Evolutionary conservation across 2,888 invertebrate genomes (phyloP).

Genomic region (Caenorhabditis sinica): DNA sequence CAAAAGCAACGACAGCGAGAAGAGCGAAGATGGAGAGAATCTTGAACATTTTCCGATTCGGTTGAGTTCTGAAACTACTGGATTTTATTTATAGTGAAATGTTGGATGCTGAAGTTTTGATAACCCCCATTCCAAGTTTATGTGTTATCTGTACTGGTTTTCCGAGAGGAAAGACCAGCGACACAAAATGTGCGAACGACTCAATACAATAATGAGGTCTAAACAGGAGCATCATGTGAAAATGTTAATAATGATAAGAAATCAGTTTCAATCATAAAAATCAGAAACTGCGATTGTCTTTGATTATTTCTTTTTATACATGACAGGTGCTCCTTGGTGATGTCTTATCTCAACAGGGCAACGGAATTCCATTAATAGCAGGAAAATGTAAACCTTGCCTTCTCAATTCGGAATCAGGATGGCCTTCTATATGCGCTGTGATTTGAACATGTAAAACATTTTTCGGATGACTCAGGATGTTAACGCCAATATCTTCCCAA

Average conservation of each 20-base stretch:
- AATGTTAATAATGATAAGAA: neutral
- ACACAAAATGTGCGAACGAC: neutral
- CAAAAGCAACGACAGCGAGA: constrained; percentile 19
- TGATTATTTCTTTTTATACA: too few species aligned
- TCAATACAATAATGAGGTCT: too few species aligned
- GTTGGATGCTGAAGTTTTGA: constrained; percentile 22
- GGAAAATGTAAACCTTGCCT: too few species aligned
- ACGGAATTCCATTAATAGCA: too few species aligned
- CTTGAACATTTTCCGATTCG: constrained; percentile 26
- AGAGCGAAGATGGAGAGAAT: constrained; percentile 7
- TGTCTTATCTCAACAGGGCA: too few species aligned
- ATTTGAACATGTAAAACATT: too few species aligned
- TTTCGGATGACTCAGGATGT: too few species aligned
- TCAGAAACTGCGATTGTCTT: too few species aligned
- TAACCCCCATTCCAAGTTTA: constrained; percentile 29
- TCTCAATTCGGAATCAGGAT: too few species aligned
- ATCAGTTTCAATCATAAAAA: neutral
- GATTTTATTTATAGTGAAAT: constrained; percentile 4
- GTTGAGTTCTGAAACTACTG: neutral
- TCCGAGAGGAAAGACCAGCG: constrained; percentile 27
- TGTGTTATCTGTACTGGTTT: constrained; percentile 46
- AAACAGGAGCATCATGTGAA: neutral
- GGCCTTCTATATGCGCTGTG: too few species aligned
- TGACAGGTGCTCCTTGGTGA: too few species aligned
- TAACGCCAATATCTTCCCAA: too few species aligned